These are phyloP conservation scores for Anoplius nigerrimus DNA, from an alignment of 2,888 invertebrate species.

Conservation along the genomic window DNA sequence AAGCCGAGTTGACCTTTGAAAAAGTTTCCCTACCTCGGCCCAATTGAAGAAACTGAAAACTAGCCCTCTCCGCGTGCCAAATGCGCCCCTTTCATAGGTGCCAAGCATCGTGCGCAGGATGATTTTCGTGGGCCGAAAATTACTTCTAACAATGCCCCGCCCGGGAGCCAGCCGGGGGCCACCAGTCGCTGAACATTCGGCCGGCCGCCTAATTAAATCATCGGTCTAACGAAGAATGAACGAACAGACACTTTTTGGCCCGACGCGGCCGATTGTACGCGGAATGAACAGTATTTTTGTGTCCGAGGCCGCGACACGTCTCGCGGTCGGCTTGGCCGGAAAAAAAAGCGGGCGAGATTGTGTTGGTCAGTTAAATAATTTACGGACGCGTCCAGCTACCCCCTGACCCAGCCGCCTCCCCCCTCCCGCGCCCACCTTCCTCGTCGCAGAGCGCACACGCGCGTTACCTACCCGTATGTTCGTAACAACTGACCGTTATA, in stretches of 20 bases:
- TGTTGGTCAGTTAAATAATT: slow-evolving; percentile 1
- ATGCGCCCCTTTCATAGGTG: no score
- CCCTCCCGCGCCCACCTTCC: not conserved
- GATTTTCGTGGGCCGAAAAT: not conserved
- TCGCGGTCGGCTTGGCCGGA: not conserved
- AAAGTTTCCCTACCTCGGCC: slow-evolving; percentile 8
- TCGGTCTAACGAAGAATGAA: no score
- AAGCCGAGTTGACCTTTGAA: slow-evolving; percentile 30
- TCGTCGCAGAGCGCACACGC: not conserved
- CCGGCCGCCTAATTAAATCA: no score
- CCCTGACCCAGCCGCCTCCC: not conserved
- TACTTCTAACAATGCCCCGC: not conserved
- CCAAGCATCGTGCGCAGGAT: no score
- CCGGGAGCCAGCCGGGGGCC: no score
- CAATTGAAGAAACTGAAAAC: not conserved
- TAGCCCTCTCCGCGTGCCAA: no score
- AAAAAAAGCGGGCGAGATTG: not conserved
- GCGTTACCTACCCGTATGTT: not conserved
- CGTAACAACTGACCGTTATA: slow-evolving; percentile 11
- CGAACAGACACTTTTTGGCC: no score
- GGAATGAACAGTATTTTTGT: no score
- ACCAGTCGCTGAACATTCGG: no score
- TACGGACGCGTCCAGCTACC: not conserved
- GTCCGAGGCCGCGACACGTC: no score
- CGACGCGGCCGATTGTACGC: no score